Evolutionary conservation across 2,888 invertebrate species (phyloP).

Genomic region (Erebia aethiops): DNA sequence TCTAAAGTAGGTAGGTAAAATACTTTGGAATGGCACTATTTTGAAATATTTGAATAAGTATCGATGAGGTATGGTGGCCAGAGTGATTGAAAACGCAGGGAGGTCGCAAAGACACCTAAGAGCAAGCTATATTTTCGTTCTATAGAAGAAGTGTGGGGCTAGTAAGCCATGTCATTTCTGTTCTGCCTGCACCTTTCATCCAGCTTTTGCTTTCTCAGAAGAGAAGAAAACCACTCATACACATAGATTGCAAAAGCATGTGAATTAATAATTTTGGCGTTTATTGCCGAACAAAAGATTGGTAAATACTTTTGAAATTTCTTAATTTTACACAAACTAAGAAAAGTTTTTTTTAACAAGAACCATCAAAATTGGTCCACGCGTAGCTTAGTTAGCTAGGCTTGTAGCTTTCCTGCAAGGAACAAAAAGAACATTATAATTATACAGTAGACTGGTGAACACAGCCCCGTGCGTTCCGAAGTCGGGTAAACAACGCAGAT

Average conservation of each 20-base stretch:
- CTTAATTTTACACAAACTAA: not conserved
- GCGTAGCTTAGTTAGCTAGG: too few species aligned
- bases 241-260: not conserved
- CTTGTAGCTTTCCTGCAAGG: too few species aligned
- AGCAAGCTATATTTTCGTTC: not conserved
- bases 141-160: not conserved
- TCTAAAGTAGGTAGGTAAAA: not conserved
- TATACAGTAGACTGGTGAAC: too few species aligned
- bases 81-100: too few species aligned
- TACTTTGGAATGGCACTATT: too few species aligned
- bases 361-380: too few species aligned
- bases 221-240: not conserved
- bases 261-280: not conserved
- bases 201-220: not conserved
- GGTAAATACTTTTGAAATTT: not conserved
- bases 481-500: too few species aligned
- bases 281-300: not conserved
- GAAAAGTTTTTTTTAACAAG: not conserved
- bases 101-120: too few species aligned
- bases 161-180: too few species aligned
- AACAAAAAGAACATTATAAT: too few species aligned
- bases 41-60: not conserved
- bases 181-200: not conserved
- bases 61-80: not conserved
- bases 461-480: too few species aligned